phyloP scores from a whole-genome alignment of 2,797 vertebrate genomes.

The Tiaroga cobitis region DNA sequence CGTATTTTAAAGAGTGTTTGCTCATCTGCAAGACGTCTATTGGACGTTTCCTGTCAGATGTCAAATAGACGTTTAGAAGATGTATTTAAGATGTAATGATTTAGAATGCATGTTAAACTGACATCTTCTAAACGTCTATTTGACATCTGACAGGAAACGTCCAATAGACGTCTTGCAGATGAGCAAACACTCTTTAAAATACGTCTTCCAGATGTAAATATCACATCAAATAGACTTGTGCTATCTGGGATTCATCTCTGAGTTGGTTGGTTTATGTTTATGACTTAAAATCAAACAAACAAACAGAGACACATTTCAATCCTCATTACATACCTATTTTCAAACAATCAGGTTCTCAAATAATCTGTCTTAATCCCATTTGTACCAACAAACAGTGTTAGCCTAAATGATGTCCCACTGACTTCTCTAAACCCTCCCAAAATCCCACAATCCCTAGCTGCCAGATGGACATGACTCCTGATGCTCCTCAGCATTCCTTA shows the following conservation, averaged over 20 bases:
- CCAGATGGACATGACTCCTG: background rate
- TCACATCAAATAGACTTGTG: too few species aligned
- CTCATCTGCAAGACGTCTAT: too few species aligned
- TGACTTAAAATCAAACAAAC: background rate
- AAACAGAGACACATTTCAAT: background rate
- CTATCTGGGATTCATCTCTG: background rate
- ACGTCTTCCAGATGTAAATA: too few species aligned
- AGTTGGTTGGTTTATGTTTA: background rate
- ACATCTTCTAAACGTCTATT: too few species aligned
- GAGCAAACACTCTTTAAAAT: too few species aligned
- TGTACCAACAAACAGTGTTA: background rate
- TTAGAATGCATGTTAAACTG: too few species aligned
- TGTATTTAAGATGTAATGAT: too few species aligned
- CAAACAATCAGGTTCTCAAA: conserved; percentile 6
- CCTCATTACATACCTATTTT: background rate
- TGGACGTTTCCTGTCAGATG: too few species aligned
- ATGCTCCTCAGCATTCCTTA: background rate
- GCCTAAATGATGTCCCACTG: background rate
- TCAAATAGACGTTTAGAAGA: too few species aligned
- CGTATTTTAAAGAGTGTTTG: too few species aligned
- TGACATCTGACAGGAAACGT: too few species aligned
- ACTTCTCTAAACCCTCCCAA: background rate
- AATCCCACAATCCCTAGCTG: background rate
- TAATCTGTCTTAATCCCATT: background rate
- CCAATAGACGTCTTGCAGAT: too few species aligned